A percentile compares a stretch with the other conserved stretches of the same genome.
Conservation (phyloP, 1,140 invertebrate genomes). For the Drosophila arawakana region DNA sequence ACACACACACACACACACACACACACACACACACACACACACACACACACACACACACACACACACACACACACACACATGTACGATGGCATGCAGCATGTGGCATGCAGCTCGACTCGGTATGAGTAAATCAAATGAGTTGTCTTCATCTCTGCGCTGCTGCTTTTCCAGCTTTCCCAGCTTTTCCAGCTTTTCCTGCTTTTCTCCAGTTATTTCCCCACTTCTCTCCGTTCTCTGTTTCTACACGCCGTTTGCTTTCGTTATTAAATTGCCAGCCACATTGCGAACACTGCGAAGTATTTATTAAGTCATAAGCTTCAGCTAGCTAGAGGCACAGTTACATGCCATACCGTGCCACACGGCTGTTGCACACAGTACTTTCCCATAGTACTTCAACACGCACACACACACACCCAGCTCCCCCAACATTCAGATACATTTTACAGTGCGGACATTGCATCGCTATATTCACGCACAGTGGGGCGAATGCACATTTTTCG, state of each 20-base stretch:
- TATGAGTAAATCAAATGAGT: slow-evolving; percentile 49
- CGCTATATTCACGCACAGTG: slow-evolving; percentile 28
- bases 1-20: no score
- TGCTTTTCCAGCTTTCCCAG: not conserved
- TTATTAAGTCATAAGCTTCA: slow-evolving; percentile 77
- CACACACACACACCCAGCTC: slow-evolving; percentile 1
- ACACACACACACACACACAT: no score
- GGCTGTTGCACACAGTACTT: slow-evolving; percentile 17
- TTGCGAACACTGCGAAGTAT: slow-evolving; percentile 72
- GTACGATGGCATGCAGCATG: slow-evolving; percentile 10
- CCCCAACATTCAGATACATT: slow-evolving; percentile 1
- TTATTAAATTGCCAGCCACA: slow-evolving; percentile 81
- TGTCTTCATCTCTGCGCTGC: slow-evolving; percentile 10
- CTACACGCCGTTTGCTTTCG: slow-evolving; percentile 69
- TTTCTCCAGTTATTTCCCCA: not conserved
- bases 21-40: not conserved
- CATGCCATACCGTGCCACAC: slow-evolving; percentile 10
- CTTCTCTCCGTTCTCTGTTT: slow-evolving; percentile 21
- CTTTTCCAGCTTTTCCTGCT: not conserved
- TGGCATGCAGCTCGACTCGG: not conserved
- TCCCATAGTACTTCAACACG: not conserved
- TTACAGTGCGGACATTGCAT: slow-evolving; percentile 30
- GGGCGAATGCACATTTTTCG: no score
- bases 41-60: no score
- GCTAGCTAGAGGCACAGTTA: slow-evolving; percentile 19